Evolutionary conservation across 2,113 vertebrate genomes (phyloP).

Genomic region (Zosterops borbonicus): DNA sequence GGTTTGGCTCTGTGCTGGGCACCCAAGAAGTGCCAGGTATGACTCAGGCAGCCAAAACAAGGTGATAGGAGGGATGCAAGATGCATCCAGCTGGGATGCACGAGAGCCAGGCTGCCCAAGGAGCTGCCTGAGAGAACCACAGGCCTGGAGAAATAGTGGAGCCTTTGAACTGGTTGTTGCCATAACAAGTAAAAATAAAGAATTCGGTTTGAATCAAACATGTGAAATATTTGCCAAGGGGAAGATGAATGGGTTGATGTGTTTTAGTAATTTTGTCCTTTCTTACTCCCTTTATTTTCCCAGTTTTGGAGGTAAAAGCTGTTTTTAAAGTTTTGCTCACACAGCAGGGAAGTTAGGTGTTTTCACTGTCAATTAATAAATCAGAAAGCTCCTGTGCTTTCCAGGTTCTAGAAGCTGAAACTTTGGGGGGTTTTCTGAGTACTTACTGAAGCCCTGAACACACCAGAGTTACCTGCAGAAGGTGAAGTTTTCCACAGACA

Average conservation of each 20-base stretch:
- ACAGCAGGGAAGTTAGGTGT: background rate
- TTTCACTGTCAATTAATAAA: slow-evolving; percentile 6
- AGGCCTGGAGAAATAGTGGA: background rate
- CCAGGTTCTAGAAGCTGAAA: background rate
- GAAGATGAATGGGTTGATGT: background rate
- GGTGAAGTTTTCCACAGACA: background rate
- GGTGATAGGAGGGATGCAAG: background rate
- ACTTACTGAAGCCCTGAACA: background rate
- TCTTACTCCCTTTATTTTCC: background rate
- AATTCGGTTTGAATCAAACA: background rate
- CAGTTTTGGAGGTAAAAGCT: background rate
- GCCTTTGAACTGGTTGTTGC: background rate
- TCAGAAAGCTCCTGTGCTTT: background rate
- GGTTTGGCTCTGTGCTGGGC: background rate
- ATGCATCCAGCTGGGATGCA: background rate
- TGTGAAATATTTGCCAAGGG: background rate
- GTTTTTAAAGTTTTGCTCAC: background rate
- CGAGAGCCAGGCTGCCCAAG: background rate
- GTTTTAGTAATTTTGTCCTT: background rate
- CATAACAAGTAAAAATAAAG: background rate
- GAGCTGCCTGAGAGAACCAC: background rate
- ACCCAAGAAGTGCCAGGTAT: background rate
- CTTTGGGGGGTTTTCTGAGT: background rate
- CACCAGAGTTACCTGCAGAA: background rate
- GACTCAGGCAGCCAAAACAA: background rate